Conservation (phyloP, 2,797 vertebrate genomes). For the Pristis pectinata region DNA sequence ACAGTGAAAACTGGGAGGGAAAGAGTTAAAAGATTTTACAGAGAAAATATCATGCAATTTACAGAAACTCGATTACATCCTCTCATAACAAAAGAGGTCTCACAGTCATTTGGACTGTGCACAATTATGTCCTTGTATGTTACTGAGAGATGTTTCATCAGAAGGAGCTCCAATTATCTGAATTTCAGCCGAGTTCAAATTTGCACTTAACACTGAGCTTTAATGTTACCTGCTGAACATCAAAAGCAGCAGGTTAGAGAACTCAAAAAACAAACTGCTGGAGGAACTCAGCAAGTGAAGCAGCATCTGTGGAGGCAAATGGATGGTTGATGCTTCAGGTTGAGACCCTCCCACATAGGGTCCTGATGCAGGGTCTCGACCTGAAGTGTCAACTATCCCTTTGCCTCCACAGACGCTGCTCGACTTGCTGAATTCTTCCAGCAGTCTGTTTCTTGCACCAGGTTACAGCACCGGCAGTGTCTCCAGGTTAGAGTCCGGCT, state of each 20-base stretch:
- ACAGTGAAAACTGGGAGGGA: background rate
- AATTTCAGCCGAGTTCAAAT: constrained; percentile 7
- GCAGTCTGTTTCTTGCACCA: too few relatives aligned
- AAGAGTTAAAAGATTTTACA: background rate
- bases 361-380: too few relatives aligned
- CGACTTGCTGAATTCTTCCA: too few relatives aligned
- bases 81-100: background rate
- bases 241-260: background rate
- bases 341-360: too few relatives aligned
- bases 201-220: background rate
- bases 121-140: background rate
- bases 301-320: too few relatives aligned
- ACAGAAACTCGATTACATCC: background rate
- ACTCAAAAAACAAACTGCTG: too few relatives aligned
- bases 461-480: too few relatives aligned
- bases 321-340: too few relatives aligned
- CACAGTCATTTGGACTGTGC: background rate
- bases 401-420: too few relatives aligned
- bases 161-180: background rate
- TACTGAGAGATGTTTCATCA: background rate
- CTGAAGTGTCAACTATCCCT: too few relatives aligned
- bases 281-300: too few relatives aligned
- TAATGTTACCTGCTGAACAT: background rate
- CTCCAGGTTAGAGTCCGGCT: too few relatives aligned
- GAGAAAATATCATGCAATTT: background rate